Evolutionary conservation across 2,797 vertebrate genomes (phyloP), one percentile per base, ranked within the genome.

Genomic region (Muraenolepis orangiensis): DNA sequence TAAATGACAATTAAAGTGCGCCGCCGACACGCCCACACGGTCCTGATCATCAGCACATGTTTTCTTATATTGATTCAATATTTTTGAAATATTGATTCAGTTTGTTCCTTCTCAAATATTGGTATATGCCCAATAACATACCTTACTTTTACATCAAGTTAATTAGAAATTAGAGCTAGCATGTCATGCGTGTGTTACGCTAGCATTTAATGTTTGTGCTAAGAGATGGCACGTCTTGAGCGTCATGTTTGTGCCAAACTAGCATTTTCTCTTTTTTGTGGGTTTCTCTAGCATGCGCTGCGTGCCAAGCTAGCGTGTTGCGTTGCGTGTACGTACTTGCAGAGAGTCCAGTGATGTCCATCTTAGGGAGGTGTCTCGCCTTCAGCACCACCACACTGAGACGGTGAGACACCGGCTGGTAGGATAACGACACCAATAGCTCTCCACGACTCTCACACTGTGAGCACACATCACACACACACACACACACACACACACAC

Each of bases 311-410:
- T 66, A 51, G 36, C 23, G 42, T 40, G 68, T n/a, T 71, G 69
- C 32, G 46, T 66, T 64, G 26, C 8, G 71, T 1, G 90, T 88
- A 96, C 96, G 96, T 93, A 97, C 96, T 99, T 89, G 96, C 97
- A 92, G 97, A 98, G 89, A 98, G 95, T 67, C 97, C 97, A 0
- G 94, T 97, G 92, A 98, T 96, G 82, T 99, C 97, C 95, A 98
- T 96, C 93, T 96, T 98, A 67, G 97, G 97, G 83, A 98, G 91
- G 51, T 98, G 96, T 81, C 95, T 94, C 68, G 97, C 97, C 86
- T 98, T 99, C 82, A 98, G 93, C 80, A 99, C 97, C 82, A 97
- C 97, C 51, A 98, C 97, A 0, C 96, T 98, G 93, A 99, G 96
- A 20, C 97, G 94, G 78, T 98, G 96, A 0, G 95, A 96, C 84